Conservation (phyloP, 2,888 invertebrate species). For the Hecatera dysodea region DNA sequence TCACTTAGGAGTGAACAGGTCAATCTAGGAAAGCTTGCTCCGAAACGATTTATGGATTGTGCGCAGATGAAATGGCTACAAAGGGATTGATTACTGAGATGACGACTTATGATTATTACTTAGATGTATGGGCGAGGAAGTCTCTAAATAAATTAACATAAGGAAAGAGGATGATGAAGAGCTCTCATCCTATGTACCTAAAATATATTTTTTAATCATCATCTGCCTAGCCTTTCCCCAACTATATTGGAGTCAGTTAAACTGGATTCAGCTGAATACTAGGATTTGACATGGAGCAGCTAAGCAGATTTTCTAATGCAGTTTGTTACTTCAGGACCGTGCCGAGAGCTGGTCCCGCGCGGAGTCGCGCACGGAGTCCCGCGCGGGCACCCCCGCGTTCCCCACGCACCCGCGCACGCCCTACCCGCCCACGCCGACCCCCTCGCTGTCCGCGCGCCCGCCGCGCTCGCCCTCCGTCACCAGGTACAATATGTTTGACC, state of each 20-base stretch:
- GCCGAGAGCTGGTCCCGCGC: constrained; percentile 90
- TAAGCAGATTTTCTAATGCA: neutral
- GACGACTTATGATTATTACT: neutral
- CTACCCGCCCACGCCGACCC: constrained; percentile 94
- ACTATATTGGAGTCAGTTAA: no score
- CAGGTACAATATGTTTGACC: constrained; percentile 77
- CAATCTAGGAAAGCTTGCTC: no score
- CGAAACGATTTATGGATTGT: no score
- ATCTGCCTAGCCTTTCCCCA: no score
- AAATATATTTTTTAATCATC: no score
- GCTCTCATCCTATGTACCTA: neutral
- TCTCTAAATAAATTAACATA: neutral
- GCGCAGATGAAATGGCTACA: neutral
- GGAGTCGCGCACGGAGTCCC: constrained; percentile 90
- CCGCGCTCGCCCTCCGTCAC: constrained; percentile 94
- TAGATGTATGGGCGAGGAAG: neutral
- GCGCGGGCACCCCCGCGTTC: constrained; percentile 98
- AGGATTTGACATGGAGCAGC: no score
- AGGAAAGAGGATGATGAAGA: neutral
- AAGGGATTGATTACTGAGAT: neutral
- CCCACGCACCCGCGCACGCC: constrained; percentile 98
- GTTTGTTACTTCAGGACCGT: constrained; percentile 87
- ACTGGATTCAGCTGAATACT: no score
- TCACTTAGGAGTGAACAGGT: no score
- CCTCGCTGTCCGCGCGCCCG: constrained; percentile 93